Conservation (phyloP, 2,888 invertebrate species). For the Anthophora plumipes region DNA sequence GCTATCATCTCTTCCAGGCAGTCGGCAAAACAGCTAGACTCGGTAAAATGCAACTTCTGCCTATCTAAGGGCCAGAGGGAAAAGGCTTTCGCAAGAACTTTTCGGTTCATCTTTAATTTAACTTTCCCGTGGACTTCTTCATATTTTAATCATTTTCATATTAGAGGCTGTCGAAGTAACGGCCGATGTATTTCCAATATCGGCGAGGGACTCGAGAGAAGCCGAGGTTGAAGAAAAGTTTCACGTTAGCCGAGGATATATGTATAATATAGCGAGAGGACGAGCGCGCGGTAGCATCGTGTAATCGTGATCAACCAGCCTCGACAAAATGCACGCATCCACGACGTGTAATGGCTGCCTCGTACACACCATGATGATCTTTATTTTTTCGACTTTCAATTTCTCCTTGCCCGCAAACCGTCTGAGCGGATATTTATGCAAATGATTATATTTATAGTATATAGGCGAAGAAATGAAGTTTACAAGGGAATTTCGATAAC, state of each 20-base stretch:
- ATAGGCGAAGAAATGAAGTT: no score
- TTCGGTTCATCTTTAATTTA: conserved; percentile 76
- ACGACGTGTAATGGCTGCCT: neutral
- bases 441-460: no score
- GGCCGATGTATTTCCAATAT: conserved; percentile 70
- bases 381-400: no score
- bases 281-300: conserved; percentile 21
- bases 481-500: no score
- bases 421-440: no score
- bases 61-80: conserved; percentile 14
- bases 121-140: conserved; percentile 75
- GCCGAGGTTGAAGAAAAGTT: conserved; percentile 53
- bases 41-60: conserved; percentile 40
- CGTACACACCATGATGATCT: no score
- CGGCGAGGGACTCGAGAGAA: conserved; percentile 25
- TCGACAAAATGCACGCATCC: conserved; percentile 31
- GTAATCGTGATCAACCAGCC: conserved; percentile 58
- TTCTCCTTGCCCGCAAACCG: no score
- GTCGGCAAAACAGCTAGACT: conserved; percentile 49
- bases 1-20: conserved; percentile 47
- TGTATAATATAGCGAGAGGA: neutral
- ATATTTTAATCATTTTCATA: conserved; percentile 77
- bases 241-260: conserved; percentile 43
- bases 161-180: conserved; percentile 71
- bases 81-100: conserved; percentile 53